phyloP scores from a whole-genome alignment of 2,113 vertebrate genomes.

The Hucho hucho region DNA sequence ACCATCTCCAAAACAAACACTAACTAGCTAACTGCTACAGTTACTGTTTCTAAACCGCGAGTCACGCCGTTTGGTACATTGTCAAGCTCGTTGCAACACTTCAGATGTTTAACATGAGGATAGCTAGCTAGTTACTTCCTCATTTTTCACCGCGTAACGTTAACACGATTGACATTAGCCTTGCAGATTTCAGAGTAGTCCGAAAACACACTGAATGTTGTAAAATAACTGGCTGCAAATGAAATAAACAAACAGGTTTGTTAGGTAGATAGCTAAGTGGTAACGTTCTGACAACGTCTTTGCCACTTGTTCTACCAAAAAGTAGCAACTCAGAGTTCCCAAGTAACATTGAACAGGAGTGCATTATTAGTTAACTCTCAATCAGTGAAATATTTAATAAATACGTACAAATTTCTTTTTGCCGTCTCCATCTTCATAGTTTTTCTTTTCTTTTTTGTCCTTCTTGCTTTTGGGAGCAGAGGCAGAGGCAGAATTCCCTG shows the following conservation, averaged over 20 bases:
- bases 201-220: background rate
- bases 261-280: no score
- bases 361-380: background rate
- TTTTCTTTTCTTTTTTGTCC: constrained; percentile 78
- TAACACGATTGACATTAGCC: background rate
- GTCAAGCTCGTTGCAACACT: background rate
- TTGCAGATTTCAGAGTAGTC: background rate
- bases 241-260: background rate
- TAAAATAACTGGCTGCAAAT: background rate
- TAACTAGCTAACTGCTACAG: background rate
- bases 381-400: background rate
- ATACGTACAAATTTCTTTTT: constrained; percentile 82
- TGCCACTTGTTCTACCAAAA: background rate
- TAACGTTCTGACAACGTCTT: background rate
- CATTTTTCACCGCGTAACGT: background rate
- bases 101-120: background rate
- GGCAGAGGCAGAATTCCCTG: constrained; percentile 68
- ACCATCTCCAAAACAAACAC: background rate
- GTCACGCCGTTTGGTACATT: background rate
- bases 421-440: constrained; percentile 71
- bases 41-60: background rate
- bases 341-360: background rate
- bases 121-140: background rate
- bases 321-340: background rate
- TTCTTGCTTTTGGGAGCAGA: constrained; percentile 65